Evolutionary conservation across 2,888 invertebrate genomes (phyloP), one percentile per base, ranked within the genome.

Genomic region (Sericinus montela): DNA sequence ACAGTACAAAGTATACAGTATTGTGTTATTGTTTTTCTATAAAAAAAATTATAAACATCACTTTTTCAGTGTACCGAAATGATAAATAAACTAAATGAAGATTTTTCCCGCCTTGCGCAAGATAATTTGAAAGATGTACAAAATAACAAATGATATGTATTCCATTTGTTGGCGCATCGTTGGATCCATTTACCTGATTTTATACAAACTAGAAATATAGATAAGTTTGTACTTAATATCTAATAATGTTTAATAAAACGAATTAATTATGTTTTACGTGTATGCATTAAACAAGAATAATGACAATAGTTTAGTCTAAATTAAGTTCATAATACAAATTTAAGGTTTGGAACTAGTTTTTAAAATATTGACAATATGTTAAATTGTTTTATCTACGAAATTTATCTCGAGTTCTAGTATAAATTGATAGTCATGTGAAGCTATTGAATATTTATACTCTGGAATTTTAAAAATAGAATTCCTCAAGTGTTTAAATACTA

Each of bases 81-180:
- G 49, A 70, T 87, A 45, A 79, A 76, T 51, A 77, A 80, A 48
- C 58, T 87, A n/a, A 79, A 78, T 32, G 80, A 80, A 48, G 85
- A 85, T 37, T 77, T 85, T 51, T 72, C 79, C 0, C 65, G 69
- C 8, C 65, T 85, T 7, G 71, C 83, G 3, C 79, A 81, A 50
- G 62, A 75, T 2, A 72, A 72, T 45, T 79, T 76, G 51, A 67
- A 71, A 34, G 75, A 76, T 16, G 58, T 59, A 14, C 65, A 68
- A 29, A 50, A 40, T 32, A 45, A 11, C 13, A 32, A 51, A 30
- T 45, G 45, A 51, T 41, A 36, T 13, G 9, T 29, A 10, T 10
- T 19, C 9, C 29, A 19, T 47, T 29, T 41, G 25, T 35, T 45
- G 35, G 9, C 23, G 34, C 7, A 23, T 9, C n/a, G 7, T 10